phyloP scores from a whole-genome alignment of 2,113 vertebrate genomes.

The Panthera tigris region DNA sequence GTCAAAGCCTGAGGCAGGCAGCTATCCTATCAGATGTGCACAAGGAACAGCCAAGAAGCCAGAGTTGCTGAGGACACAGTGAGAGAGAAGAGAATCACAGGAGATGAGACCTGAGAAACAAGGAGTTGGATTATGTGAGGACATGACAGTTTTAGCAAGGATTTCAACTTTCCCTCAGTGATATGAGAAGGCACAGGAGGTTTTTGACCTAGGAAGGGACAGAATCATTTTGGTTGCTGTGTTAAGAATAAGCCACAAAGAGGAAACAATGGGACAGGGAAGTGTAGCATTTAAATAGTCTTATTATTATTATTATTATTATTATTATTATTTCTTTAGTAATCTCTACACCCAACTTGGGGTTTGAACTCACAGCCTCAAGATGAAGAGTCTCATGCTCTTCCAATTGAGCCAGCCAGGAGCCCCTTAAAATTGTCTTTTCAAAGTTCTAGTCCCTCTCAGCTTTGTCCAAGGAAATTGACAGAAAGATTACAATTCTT shows the following conservation, averaged over 20 bases:
- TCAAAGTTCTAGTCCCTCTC: neutral
- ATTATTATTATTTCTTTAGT: neutral
- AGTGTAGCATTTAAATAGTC: neutral
- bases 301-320: neutral
- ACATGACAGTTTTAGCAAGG: neutral
- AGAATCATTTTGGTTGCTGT: neutral
- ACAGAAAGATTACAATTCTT: neutral
- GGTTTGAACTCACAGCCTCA: neutral
- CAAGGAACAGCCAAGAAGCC: neutral
- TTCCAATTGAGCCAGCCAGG: neutral
- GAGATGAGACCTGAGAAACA: neutral
- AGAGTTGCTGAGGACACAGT: neutral
- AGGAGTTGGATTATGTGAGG: neutral
- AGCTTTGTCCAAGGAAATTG: neutral
- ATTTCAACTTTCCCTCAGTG: neutral
- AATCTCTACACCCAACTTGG: neutral
- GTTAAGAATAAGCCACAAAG: neutral
- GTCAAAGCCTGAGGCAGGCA: neutral
- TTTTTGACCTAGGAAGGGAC: neutral
- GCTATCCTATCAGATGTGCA: neutral
- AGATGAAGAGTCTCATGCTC: neutral
- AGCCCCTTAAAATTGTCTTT: neutral
- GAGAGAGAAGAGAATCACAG: neutral
- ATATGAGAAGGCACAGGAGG: neutral
- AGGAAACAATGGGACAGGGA: neutral